Base-by-base conservation (phyloP, 2,797 vertebrate species). In the Lutjanus campechanus region DNA sequence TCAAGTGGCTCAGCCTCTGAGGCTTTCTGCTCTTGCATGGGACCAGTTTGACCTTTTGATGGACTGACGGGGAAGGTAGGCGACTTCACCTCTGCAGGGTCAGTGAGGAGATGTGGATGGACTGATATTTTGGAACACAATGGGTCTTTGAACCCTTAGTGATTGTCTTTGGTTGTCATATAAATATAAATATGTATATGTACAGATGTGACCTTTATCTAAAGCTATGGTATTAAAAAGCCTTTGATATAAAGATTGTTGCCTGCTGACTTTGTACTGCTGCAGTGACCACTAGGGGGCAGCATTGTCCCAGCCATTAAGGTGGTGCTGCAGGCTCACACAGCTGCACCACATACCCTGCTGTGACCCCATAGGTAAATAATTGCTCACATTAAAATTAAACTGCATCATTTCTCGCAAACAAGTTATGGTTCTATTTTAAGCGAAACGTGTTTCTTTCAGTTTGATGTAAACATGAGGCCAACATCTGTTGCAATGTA, bases 1-100 rank as follows among this genome's bases (percentile, higher is more conserved):
- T 99, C 89, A 98, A 97, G 91, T 99, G 98, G 98, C 95, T 99
- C 78, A 92, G 95, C 64, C 91, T 98, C 53, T 97, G 93, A 97
- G 73, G 36, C 66, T 4, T 10, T 19, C 40, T 13, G 56, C 64
- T 41, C 36, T 69, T 44, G 0, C 25, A 44, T 25, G 11, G 65
- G n/a, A 71, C 77, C 51, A 15, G 40, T 84, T 69, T 63, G 22
- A 43, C 50, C 9, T 65, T 69, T 3, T 82, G 65, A 76, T 29
- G 81, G 74, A 79, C 78, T 71, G 17, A 46, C 12, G 12, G 54
- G 70, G 71, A 86, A 91, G 88, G 88, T 88, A 92, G 89, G 89
- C 58, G 4, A 67, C 74, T 29, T 15, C 73, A 68, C 64, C 46
- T 68, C 11, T 56, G 22, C 72, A 44, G 22, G 66, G 1, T 76